Evolutionary conservation across 92 coral and sea anemone genomes (phyloP).

Genomic region (Galaxea fascicularis): DNA sequence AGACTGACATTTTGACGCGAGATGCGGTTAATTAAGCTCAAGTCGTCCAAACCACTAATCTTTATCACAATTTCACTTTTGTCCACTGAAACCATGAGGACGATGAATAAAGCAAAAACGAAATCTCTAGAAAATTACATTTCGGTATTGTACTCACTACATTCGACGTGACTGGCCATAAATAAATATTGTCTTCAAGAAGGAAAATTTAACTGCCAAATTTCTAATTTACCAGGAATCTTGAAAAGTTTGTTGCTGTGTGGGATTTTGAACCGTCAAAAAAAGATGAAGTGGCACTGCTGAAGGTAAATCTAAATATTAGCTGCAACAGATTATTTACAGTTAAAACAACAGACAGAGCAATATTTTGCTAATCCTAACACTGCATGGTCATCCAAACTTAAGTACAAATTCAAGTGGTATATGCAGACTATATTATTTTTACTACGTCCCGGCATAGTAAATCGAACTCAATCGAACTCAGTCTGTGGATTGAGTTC

Average conservation of each 20-base stretch:
- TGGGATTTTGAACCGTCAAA: constrained; percentile 78
- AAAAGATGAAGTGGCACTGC: constrained; percentile 80
- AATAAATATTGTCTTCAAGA: not conserved
- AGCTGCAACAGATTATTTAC: not conserved
- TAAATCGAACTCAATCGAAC: too few species aligned
- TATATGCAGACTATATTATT: too few species aligned
- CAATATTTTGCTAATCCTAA: not conserved
- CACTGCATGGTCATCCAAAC: not conserved
- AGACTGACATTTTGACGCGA: too few species aligned
- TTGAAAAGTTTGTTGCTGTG: constrained; percentile 80
- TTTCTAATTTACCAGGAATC: constrained; percentile 30
- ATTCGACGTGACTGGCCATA: not conserved
- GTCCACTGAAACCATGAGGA: not conserved
- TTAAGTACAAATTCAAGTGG: not conserved
- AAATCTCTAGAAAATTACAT: not conserved
- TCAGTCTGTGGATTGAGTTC: too few species aligned
- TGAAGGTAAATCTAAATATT: constrained; percentile 55
- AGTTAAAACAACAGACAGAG: not conserved
- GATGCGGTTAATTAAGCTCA: too few species aligned
- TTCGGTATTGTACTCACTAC: not conserved
- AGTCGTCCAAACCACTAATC: too few species aligned
- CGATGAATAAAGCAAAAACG: too few species aligned
- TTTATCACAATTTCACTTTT: not conserved
- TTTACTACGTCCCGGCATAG: too few species aligned
- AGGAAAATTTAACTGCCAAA: not conserved